phyloP scores from a whole-genome alignment of 2,888 invertebrate genomes.

The Drosophila phalerata region DNA sequence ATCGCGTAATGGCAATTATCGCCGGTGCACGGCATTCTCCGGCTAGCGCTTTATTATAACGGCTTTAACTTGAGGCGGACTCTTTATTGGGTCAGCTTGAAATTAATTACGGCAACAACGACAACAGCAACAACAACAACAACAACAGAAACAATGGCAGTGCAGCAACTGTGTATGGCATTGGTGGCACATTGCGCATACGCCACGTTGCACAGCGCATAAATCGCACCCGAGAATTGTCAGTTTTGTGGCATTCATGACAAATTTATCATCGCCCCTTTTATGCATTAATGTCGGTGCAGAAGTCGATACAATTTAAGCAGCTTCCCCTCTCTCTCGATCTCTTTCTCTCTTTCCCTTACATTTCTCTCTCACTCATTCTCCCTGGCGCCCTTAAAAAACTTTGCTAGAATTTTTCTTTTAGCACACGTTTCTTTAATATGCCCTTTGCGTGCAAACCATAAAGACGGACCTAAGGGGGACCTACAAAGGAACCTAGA shows the following conservation, averaged over 20 bases:
- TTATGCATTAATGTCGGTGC: constrained; percentile 18
- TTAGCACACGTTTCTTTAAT: constrained; percentile 60
- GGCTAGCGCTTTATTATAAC: constrained; percentile 59
- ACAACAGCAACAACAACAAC: background rate
- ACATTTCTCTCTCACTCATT: background rate
- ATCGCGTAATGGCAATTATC: constrained; percentile 71
- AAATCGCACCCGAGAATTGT: constrained; percentile 44
- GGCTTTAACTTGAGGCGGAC: constrained; percentile 58
- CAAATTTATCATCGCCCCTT: constrained; percentile 36
- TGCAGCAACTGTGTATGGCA: constrained; percentile 3
- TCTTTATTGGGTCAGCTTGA: constrained; percentile 74
- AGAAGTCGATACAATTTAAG: constrained; percentile 21
- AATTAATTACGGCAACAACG: constrained; percentile 63
- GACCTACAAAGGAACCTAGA: too few relatives aligned
- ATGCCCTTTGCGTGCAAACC: constrained; percentile 67
- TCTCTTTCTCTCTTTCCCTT: background rate
- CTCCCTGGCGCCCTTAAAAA: constrained; percentile 8
- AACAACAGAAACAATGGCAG: background rate
- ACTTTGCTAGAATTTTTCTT: constrained; percentile 44
- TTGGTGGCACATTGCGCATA: constrained; percentile 45
- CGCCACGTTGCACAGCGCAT: constrained; percentile 39
- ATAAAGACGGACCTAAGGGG: constrained; percentile 16
- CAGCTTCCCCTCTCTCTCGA: background rate
- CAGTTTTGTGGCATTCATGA: constrained; percentile 23
- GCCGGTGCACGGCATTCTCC: constrained; percentile 66